These are phyloP conservation scores for Sthenelais limicola DNA, from an alignment of 2,888 invertebrate genomes.

Conservation along the genomic window DNA sequence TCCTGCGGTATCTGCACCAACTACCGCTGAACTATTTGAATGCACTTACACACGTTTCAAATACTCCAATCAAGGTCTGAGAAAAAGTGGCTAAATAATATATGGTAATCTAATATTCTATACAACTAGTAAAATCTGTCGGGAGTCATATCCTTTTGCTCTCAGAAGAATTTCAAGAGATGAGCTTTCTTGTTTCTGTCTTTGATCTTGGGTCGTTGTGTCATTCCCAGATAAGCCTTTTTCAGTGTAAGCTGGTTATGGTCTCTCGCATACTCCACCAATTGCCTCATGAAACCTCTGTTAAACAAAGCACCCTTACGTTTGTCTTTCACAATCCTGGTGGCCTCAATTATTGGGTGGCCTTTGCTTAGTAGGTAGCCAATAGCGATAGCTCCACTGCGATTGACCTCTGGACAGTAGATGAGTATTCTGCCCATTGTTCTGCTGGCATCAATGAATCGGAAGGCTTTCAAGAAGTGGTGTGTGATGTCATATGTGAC, in stretches of 20 bases:
- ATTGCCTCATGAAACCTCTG: slow-evolving; percentile 41
- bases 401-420: slow-evolving; percentile 41
- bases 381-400: slow-evolving; percentile 26
- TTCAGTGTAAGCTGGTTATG: slow-evolving; percentile 13
- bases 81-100: too few species aligned
- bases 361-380: slow-evolving; percentile 33
- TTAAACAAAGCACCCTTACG: slow-evolving; percentile 40
- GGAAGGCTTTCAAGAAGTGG: slow-evolving; percentile 35
- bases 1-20: too few species aligned
- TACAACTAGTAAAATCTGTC: too few species aligned
- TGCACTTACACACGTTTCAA: too few species aligned
- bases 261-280: slow-evolving; percentile 35
- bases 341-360: slow-evolving; percentile 14
- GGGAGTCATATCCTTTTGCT: too few species aligned
- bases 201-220: not conserved
- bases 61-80: too few species aligned
- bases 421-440: slow-evolving; percentile 32
- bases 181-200: slow-evolving; percentile 6
- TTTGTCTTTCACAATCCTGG: slow-evolving; percentile 31
- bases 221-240: not conserved
- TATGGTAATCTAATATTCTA: too few species aligned
- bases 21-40: too few species aligned
- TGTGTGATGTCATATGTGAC: slow-evolving; percentile 33
- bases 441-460: slow-evolving; percentile 41
- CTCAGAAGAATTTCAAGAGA: slow-evolving; percentile 23